phyloP scores from a whole-genome alignment of 53 echinoderm and acorn worm genomes.

The Astropecten irregularis region DNA sequence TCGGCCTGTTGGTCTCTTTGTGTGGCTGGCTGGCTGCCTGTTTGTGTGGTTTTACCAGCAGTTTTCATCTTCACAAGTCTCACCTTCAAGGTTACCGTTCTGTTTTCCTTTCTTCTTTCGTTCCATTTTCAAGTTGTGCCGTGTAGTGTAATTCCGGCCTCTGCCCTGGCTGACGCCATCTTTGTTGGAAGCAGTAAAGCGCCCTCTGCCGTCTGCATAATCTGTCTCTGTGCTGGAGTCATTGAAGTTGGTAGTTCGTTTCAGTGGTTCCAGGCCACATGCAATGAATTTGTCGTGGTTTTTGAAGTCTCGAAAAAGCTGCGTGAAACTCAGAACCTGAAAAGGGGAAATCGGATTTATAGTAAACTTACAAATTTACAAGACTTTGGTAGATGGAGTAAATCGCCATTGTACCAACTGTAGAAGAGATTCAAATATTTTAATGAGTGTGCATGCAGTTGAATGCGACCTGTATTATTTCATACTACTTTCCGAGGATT shows the following conservation, averaged over 20 bases:
- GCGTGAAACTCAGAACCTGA: conserved; percentile 90
- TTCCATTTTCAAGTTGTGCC: conserved; percentile 55
- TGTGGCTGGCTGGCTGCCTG: no score
- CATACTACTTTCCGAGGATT: no score
- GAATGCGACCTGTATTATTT: no score
- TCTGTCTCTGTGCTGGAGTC: conserved; percentile 44
- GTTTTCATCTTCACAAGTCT: no score
- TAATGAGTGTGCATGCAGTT: no score
- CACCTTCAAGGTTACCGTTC: no score
- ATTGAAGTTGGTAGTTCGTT: conserved; percentile 63
- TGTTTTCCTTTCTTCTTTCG: conserved; percentile 20
- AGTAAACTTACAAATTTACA: no score
- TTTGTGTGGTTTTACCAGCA: no score
- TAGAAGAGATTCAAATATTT: no score
- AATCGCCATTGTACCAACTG: not conserved
- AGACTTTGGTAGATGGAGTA: not conserved
- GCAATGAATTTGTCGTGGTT: conserved; percentile 92
- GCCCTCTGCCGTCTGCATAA: conserved; percentile 39
- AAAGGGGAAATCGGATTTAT: no score
- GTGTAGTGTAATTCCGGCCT: conserved; percentile 38
- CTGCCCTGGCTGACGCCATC: not conserved
- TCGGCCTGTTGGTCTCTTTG: no score
- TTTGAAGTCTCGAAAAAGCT: conserved; percentile 90
- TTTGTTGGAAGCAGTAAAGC: conserved; percentile 8
- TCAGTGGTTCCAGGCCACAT: conserved; percentile 82